Conservation (phyloP, 2,797 vertebrate genomes). For the Nyctibius grandis region DNA sequence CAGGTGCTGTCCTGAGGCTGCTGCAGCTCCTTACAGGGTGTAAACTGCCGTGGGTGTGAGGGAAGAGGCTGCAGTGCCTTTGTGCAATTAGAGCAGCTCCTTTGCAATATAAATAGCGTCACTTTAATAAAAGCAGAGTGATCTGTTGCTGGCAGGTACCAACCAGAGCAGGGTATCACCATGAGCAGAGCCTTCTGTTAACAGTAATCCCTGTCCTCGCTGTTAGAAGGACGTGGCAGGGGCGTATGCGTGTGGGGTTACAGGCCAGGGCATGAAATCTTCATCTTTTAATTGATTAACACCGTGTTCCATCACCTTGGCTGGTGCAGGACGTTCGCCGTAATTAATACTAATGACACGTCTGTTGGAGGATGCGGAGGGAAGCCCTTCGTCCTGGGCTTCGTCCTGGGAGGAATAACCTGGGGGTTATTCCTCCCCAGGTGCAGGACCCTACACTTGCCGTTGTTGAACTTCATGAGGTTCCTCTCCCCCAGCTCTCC, state of each 20-base stretch:
- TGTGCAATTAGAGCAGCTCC: not conserved
- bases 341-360: not conserved
- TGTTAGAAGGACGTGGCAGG: not conserved
- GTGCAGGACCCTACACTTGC: too few relatives aligned
- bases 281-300: not conserved
- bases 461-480: too few relatives aligned
- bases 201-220: accelerated
- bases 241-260: accelerated
- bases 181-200: not conserved
- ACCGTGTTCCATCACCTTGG: not conserved
- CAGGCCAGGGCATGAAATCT: not conserved
- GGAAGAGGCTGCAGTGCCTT: not conserved
- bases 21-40: not conserved
- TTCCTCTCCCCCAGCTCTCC: too few relatives aligned
- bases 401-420: too few relatives aligned
- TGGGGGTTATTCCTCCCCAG: too few relatives aligned
- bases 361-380: not conserved
- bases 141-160: not conserved
- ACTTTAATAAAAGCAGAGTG: not conserved
- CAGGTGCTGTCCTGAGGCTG: not conserved
- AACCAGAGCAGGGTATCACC: not conserved
- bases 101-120: not conserved
- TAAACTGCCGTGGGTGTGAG: not conserved
- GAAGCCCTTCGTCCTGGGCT: too few relatives aligned
- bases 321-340: not conserved